Evolutionary conservation across 2,888 invertebrate species (phyloP).

Genomic region (Saturnia japonica): DNA sequence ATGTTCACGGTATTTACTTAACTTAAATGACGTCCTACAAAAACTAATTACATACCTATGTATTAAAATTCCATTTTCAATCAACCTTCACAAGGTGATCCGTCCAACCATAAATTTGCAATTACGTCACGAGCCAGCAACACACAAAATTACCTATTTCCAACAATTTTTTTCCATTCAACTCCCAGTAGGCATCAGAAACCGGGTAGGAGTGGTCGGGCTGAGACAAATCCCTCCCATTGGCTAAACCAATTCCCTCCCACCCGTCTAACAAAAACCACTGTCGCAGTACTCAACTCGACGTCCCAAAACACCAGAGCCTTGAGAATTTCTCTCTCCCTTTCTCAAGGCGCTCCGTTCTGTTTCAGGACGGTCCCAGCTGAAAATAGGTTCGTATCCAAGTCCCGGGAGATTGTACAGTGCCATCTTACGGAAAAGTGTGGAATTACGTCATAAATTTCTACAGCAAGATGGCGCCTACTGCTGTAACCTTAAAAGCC

Average conservation of each 20-base stretch:
- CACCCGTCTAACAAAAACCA: constrained; percentile 68
- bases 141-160: constrained; percentile 77
- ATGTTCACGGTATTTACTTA: background rate
- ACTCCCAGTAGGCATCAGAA: constrained; percentile 80
- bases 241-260: constrained; percentile 67
- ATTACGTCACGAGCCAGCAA: constrained; percentile 73
- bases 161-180: constrained; percentile 72
- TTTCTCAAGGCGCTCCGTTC: constrained; percentile 64
- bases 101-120: constrained; percentile 64
- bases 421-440: constrained; percentile 55
- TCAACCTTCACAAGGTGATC: constrained; percentile 35
- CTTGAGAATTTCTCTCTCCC: constrained; percentile 79
- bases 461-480: constrained; percentile 67
- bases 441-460: constrained; percentile 47
- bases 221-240: constrained; percentile 60
- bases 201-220: constrained; percentile 71
- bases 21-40: background rate
- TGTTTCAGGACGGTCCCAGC: constrained; percentile 74
- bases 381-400: constrained; percentile 64
- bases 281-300: constrained; percentile 46
- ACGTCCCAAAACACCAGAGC: constrained; percentile 63
- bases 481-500: constrained; percentile 39
- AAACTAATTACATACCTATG: background rate
- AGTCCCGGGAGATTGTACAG: constrained; percentile 51
- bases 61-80: constrained; percentile 30